phyloP scores from a whole-genome alignment of 1,140 invertebrate species.

The Scaptomyza pallida region DNA sequence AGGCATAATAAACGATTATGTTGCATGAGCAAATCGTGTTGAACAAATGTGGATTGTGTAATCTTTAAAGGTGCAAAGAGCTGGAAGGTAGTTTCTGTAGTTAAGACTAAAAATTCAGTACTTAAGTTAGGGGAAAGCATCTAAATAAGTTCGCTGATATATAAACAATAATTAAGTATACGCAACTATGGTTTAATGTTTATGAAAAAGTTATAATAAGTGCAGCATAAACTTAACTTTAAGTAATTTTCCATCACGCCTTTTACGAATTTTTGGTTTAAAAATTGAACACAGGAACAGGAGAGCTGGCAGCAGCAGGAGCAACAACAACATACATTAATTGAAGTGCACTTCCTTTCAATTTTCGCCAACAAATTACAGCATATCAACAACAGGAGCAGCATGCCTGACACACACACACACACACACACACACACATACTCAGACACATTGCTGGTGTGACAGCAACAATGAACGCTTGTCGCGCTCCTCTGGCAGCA shows the following conservation, averaged over 20 bases:
- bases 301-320: conserved; percentile 4
- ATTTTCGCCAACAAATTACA: conserved; percentile 69
- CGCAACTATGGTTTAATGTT: too few relatives aligned
- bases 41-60: background rate
- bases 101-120: background rate
- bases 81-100: background rate
- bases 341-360: conserved; percentile 78
- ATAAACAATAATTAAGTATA: too few relatives aligned
- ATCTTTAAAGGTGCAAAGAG: conserved; percentile 7
- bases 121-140: too few relatives aligned
- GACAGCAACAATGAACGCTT: conserved; percentile 21
- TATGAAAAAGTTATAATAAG: too few relatives aligned
- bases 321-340: conserved; percentile 51
- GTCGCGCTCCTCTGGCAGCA: conserved; percentile 3
- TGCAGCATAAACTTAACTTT: background rate
- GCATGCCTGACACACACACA: conserved; percentile 8
- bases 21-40: conserved; percentile 34
- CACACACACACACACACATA: background rate
- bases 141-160: background rate
- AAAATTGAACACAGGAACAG: conserved; percentile 12
- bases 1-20: conserved; percentile 4
- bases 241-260: conserved; percentile 10
- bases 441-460: background rate
- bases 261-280: conserved; percentile 5
- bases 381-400: conserved; percentile 48